A percentile compares a stretch with the other conserved stretches of the same genome.
These are phyloP conservation scores for Psittacus erithacus DNA, from an alignment of 2,113 vertebrate genomes.

Conservation along the genomic window DNA sequence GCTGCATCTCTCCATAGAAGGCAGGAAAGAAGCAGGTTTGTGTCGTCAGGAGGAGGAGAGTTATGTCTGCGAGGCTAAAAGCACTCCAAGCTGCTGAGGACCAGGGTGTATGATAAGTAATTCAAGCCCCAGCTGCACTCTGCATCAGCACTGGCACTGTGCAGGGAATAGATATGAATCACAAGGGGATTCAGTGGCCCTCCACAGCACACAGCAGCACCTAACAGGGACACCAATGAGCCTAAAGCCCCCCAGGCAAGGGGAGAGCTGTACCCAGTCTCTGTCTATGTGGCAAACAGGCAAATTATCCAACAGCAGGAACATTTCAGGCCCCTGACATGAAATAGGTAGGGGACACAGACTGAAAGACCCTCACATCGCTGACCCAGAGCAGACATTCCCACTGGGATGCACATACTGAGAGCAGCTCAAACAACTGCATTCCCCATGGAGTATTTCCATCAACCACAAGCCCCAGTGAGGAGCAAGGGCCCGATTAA, in stretches of 20 bases:
- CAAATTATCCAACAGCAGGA: background rate
- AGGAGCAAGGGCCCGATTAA: background rate
- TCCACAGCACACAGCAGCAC: background rate
- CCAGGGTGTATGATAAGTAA: rapidly evolving
- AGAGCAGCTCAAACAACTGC: rapidly evolving
- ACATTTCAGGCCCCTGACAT: rapidly evolving
- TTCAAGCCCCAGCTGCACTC: rapidly evolving
- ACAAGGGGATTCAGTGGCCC: rapidly evolving
- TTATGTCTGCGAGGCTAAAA: conserved; percentile 11
- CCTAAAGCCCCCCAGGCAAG: background rate
- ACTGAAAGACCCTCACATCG: background rate
- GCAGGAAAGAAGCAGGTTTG: conserved; percentile 24
- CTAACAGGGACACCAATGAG: background rate
- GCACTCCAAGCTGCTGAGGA: background rate
- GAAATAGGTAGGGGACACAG: background rate
- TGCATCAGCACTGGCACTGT: rapidly evolving
- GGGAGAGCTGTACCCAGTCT: rapidly evolving
- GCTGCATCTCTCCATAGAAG: conserved; percentile 36
- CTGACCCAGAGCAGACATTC: background rate
- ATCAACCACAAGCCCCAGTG: rapidly evolving
- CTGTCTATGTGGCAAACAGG: rapidly evolving
- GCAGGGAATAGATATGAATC: rapidly evolving
- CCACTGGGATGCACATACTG: rapidly evolving
- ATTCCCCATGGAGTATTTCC: rapidly evolving
- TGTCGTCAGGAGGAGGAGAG: conserved; percentile 4